Evolutionary conservation across 2,797 vertebrate genomes (phyloP).

Genomic region (Diceros bicornis): DNA sequence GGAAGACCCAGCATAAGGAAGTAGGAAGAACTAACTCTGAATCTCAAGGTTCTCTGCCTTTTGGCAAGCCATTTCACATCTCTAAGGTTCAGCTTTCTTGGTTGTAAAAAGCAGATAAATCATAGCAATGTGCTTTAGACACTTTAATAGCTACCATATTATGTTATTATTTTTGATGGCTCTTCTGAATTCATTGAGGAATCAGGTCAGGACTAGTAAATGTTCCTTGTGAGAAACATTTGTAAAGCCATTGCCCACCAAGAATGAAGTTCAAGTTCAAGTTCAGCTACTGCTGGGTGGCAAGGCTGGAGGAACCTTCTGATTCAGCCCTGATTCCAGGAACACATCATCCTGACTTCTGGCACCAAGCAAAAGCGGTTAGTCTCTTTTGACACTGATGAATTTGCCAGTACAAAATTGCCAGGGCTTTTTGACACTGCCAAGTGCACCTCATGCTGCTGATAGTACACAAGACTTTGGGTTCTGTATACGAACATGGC

Average conservation of each 20-base stretch:
- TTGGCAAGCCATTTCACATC: too few relatives aligned
- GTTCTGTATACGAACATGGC: neutral
- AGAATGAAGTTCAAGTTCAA: neutral
- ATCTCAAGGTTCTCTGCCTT: too few relatives aligned
- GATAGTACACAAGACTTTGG: neutral
- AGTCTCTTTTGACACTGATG: neutral
- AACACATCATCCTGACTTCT: neutral
- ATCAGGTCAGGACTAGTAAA: neutral
- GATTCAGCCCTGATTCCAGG: neutral
- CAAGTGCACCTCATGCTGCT: rapidly evolving
- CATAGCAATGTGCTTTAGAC: neutral
- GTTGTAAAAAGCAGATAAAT: neutral
- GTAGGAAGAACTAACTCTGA: neutral
- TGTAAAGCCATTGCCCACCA: too few relatives aligned
- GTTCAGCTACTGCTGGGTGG: neutral
- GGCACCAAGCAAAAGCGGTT: neutral
- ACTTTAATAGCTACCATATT: rapidly evolving
- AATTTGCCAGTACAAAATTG: too few relatives aligned
- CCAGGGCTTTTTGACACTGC: neutral
- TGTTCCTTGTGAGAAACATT: neutral
- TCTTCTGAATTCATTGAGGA: neutral
- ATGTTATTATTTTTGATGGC: too few relatives aligned
- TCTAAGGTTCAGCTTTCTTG: neutral
- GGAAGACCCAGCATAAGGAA: rapidly evolving
- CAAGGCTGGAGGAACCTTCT: neutral